Base-by-base conservation (phyloP, 2,888 invertebrate genomes). In the Deilephila porcellus region DNA sequence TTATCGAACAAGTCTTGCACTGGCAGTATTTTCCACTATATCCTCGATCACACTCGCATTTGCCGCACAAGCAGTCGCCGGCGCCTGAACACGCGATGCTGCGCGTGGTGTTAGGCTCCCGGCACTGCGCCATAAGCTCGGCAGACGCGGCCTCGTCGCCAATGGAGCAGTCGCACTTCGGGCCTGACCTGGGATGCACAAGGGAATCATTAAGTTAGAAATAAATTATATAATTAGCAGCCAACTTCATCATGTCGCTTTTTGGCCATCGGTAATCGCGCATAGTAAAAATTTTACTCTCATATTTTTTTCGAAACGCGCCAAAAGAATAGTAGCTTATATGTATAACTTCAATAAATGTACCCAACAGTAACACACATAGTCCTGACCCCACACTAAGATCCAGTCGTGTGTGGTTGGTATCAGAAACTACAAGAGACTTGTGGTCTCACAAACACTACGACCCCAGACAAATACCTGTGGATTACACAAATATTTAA, bases 31-130 rank as follows among this genome's bases (percentile, higher is more conserved):
- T 89, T 20, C 97, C 97, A 71, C 83, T 92, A 80, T 89, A 96
- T 1, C 96, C 96, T 0, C 83, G 80, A 83, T 96, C 96, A 85
- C 98, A 98, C 34, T 91, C 90, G 86, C 98, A 98, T 74, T 90
- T 91, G 53, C 97, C 97, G 85, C 98, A 98, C 64, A 96, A 91
- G 86, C 98, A 98, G 78, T 96, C 96, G 0, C 98, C 98, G 6
- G 96, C 96, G 74, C 96, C 96, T 0, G 96, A 96, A 84, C 97
- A 97, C 0, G 95, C 85, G n/a, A 93, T 87, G 59, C 80, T 75
- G 8, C 86, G 83, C 0, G 90, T 89, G 0, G 88, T 81, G 76
- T 95, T 91, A 0, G 93, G 88, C 60, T 90, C 91, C 0, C 93
- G 85, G 52, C 93, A 92, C 67, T 90, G 90, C 1, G 88, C 86